Percentiles rank a stretch among this genome's conserved stretches.
These are phyloP conservation scores for Ectemnius continuus DNA, from an alignment of 2,888 invertebrate genomes.

Conservation along the genomic window DNA sequence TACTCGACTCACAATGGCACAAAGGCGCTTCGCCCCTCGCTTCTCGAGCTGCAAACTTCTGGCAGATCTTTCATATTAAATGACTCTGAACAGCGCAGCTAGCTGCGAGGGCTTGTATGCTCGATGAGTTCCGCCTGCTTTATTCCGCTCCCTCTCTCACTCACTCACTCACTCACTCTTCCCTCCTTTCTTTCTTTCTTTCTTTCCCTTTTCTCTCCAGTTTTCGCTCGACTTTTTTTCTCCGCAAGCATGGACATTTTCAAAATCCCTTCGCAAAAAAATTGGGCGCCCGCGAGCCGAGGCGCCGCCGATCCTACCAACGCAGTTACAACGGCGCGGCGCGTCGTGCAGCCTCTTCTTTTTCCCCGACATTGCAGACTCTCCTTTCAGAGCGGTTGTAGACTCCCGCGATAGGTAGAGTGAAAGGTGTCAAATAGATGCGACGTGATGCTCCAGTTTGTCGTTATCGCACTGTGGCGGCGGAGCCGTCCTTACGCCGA, in stretches of 20 bases:
- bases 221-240: background rate
- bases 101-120: background rate
- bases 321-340: slow-evolving; percentile 24
- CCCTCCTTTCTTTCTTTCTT: no score
- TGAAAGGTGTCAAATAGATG: slow-evolving; percentile 26
- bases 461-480: slow-evolving; percentile 13
- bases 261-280: slow-evolving; percentile 16
- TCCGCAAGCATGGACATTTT: background rate
- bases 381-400: slow-evolving; percentile 21
- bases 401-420: background rate
- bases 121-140: background rate
- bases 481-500: background rate
- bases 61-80: slow-evolving; percentile 71
- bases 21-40: background rate
- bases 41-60: background rate
- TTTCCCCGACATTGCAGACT: slow-evolving; percentile 21
- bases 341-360: slow-evolving; percentile 8
- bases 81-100: slow-evolving; percentile 46
- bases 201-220: no score
- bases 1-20: background rate
- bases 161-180: no score
- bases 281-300: background rate
- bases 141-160: background rate
- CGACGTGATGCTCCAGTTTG: slow-evolving; percentile 2
- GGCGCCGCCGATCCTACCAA: no score